Percentiles rank a stretch among this genome's conserved stretches.
phyloP scores from a whole-genome alignment of 2,888 invertebrate genomes.

The Hyposoter dolosus region DNA sequence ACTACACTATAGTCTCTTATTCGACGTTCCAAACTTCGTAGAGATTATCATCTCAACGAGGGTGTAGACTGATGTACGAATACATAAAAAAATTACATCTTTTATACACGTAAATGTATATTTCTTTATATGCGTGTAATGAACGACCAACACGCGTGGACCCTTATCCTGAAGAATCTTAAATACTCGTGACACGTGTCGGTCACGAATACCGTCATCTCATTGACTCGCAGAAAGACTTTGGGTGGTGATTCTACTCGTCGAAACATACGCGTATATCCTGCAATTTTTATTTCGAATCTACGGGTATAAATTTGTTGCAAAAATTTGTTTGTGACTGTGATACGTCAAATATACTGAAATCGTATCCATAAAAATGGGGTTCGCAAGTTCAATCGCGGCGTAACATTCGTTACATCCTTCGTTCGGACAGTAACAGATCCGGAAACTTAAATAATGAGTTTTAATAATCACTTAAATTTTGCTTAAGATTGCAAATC shows the following conservation, averaged over 20 bases:
- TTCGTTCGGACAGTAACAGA: not conserved
- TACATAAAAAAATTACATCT: not conserved
- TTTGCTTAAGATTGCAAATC: constrained; percentile 35
- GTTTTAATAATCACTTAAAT: not conserved
- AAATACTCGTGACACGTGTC: constrained; percentile 81
- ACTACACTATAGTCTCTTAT: constrained; percentile 25
- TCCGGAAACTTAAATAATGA: not conserved
- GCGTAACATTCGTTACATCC: not conserved
- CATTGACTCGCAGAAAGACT: constrained; percentile 79
- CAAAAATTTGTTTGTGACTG: too few species aligned
- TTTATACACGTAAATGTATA: not conserved
- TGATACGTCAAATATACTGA: not conserved
- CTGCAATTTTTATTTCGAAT: not conserved
- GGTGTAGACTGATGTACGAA: constrained; percentile 24
- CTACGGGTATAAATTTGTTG: too few species aligned
- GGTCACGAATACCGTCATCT: constrained; percentile 77
- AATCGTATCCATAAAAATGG: too few species aligned
- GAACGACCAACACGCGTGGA: constrained; percentile 77
- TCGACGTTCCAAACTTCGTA: constrained; percentile 31
- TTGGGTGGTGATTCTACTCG: constrained; percentile 11
- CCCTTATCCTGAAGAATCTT: constrained; percentile 80
- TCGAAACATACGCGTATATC: constrained; percentile 4
- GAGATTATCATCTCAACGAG: constrained; percentile 57
- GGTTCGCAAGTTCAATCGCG: not conserved
- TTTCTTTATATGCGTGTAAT: not conserved